These are phyloP conservation scores for Epinephelus coioides DNA, from an alignment of 2,797 vertebrate genomes.

Conservation along the genomic window DNA sequence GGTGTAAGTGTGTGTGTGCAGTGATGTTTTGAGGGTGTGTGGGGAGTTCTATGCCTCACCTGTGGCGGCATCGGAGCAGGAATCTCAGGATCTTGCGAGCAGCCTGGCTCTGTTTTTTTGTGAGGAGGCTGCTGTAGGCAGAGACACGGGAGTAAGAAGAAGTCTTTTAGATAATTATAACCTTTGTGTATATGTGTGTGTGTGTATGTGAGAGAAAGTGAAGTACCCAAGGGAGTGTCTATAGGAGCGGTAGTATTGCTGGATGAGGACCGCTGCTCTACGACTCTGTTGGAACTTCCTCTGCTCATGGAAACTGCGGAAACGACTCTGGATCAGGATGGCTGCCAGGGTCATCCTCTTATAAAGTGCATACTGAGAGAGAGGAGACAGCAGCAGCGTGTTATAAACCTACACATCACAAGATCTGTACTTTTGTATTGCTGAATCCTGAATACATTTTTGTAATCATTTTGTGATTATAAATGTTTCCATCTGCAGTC, in stretches of 20 bases:
- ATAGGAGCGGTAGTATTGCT: slow-evolving; percentile 99
- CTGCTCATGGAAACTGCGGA: slow-evolving; percentile 98
- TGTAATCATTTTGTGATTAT: background rate
- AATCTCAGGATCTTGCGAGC: slow-evolving; percentile 99
- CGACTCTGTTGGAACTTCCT: slow-evolving; percentile 99
- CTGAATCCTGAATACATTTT: background rate
- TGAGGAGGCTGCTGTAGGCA: slow-evolving; percentile 94
- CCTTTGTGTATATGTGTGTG: slow-evolving; percentile 9
- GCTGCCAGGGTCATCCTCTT: slow-evolving; percentile 99
- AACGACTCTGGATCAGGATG: slow-evolving; percentile 99
- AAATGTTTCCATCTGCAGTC: background rate
- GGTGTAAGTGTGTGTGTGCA: slow-evolving; percentile 44
- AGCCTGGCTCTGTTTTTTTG: slow-evolving; percentile 99
- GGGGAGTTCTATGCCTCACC: slow-evolving; percentile 83
- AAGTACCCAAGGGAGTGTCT: slow-evolving; percentile 91
- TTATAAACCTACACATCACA: background rate
- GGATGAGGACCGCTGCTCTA: slow-evolving; percentile 97
- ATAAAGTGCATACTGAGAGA: slow-evolving; percentile 99
- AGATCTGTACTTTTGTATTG: background rate
- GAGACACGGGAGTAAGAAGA: slow-evolving; percentile 46
- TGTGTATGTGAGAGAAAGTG: slow-evolving; percentile 10
- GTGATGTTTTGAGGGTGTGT: slow-evolving; percentile 26
- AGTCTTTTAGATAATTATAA: background rate
- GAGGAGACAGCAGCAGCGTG: slow-evolving; percentile 32
- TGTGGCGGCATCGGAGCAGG: slow-evolving; percentile 98